Percentiles rank a stretch among this genome's conserved stretches.
Conservation (phyloP, 1,140 invertebrate genomes). For the Ceratina calcarata region DNA sequence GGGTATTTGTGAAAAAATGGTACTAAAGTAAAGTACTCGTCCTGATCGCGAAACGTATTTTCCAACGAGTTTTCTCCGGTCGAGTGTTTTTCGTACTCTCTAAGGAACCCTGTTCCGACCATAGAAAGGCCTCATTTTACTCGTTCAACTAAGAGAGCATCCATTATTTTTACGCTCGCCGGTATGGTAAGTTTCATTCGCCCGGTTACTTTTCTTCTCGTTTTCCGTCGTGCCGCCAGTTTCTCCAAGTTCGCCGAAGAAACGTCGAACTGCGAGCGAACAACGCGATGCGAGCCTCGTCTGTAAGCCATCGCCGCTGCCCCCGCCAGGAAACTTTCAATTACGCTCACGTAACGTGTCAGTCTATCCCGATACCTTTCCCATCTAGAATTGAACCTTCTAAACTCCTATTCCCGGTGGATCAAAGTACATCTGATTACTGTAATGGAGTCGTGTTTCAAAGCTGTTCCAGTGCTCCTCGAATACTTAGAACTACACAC, state of each 20-base stretch:
- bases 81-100: constrained; percentile 27
- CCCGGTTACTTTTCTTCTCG: constrained; percentile 18
- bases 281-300: constrained; percentile 28
- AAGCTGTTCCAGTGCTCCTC: not conserved
- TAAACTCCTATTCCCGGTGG: constrained; percentile 61
- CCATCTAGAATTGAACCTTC: constrained; percentile 36
- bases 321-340: constrained; percentile 50
- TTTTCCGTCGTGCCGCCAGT: constrained; percentile 1
- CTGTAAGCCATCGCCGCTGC: constrained; percentile 25
- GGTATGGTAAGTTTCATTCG: constrained; percentile 45
- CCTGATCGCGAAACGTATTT: constrained; percentile 4
- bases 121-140: constrained; percentile 14
- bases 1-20: not conserved
- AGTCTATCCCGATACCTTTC: constrained; percentile 59
- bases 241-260: constrained; percentile 56
- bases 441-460: constrained; percentile 67
- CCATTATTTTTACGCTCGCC: constrained; percentile 12
- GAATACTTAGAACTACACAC: not conserved
- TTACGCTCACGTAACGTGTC: constrained; percentile 63
- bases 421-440: constrained; percentile 69
- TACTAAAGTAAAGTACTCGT: not conserved
- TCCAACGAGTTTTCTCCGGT: not conserved
- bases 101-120: constrained; percentile 4
- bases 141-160: constrained; percentile 20
- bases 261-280: constrained; percentile 26